These are phyloP conservation scores for Acanthurus leucopareius DNA, from an alignment of 2,797 vertebrate genomes.

Conservation along the genomic window DNA sequence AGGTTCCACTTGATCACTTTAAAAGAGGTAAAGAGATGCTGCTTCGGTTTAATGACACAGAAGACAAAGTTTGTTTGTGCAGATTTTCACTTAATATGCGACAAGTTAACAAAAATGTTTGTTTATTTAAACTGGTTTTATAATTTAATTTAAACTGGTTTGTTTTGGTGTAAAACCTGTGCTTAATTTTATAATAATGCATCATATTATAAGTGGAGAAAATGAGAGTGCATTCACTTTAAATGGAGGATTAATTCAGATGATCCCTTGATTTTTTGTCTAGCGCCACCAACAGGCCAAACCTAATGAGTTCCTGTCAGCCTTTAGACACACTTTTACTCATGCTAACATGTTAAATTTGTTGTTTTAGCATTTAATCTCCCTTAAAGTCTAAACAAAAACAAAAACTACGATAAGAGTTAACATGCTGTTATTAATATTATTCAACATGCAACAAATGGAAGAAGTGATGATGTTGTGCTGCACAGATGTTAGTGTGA, in stretches of 20 bases:
- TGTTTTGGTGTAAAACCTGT: neutral
- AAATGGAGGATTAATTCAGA: neutral
- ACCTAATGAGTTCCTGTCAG: too few species aligned
- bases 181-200: neutral
- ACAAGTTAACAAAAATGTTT: too few species aligned
- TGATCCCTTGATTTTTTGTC: neutral
- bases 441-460: neutral
- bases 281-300: neutral
- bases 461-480: neutral
- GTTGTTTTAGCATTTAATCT: too few species aligned
- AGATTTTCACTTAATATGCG: neutral
- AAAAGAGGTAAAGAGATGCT: constrained; percentile 74
- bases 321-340: too few species aligned
- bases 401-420: too few species aligned
- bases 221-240: neutral
- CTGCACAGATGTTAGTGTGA: neutral
- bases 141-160: neutral
- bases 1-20: constrained; percentile 59
- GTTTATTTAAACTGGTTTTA: neutral
- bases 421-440: neutral
- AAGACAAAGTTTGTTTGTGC: neutral
- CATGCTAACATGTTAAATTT: too few species aligned
- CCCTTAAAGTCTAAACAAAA: too few species aligned
- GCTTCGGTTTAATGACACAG: neutral
- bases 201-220: too few species aligned